A percentile compares a stretch with the other conserved stretches of the same genome.
Conservation (phyloP, 2,113 vertebrate genomes). For the Colistium nudipinnis region DNA sequence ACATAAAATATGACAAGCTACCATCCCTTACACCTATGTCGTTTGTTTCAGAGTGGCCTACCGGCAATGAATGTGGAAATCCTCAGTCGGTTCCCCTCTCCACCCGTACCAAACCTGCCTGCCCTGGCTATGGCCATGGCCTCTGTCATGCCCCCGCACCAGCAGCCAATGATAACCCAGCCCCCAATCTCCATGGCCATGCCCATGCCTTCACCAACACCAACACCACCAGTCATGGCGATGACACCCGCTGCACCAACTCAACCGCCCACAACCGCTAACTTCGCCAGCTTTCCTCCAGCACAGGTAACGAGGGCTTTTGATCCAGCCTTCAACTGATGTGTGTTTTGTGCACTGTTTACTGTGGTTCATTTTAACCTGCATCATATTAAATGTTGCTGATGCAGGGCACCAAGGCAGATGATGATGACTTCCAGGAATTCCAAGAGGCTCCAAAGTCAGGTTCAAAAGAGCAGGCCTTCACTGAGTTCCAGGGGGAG, state of each 20-base stretch:
- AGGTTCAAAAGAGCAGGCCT: slow-evolving; percentile 87
- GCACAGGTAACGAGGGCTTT: slow-evolving; percentile 65
- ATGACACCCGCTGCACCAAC: slow-evolving; percentile 55
- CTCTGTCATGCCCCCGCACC: slow-evolving; percentile 82
- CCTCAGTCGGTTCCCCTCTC: slow-evolving; percentile 91
- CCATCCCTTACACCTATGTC: not conserved
- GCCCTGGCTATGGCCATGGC: slow-evolving; percentile 87
- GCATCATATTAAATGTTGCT: not conserved
- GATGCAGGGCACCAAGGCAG: slow-evolving; percentile 85
- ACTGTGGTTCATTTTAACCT: not conserved
- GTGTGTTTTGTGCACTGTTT: not conserved
- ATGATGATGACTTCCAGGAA: slow-evolving; percentile 98
- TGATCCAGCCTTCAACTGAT: not conserved
- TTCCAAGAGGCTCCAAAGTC: slow-evolving; percentile 97
- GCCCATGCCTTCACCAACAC: slow-evolving; percentile 78
- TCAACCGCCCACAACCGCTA: slow-evolving; percentile 62
- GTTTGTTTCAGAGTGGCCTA: slow-evolving; percentile 87
- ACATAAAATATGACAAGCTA: not conserved
- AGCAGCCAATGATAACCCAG: slow-evolving; percentile 84
- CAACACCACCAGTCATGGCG: slow-evolving; percentile 74
- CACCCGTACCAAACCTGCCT: slow-evolving; percentile 91
- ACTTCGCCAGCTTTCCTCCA: slow-evolving; percentile 83
- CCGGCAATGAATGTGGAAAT: slow-evolving; percentile 91
- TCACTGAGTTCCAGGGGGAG: slow-evolving; percentile 91
- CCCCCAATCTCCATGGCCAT: slow-evolving; percentile 83